These are phyloP conservation scores for Trachymyrmex septentrionalis DNA, from an alignment of 1,140 invertebrate species.

Conservation along the genomic window DNA sequence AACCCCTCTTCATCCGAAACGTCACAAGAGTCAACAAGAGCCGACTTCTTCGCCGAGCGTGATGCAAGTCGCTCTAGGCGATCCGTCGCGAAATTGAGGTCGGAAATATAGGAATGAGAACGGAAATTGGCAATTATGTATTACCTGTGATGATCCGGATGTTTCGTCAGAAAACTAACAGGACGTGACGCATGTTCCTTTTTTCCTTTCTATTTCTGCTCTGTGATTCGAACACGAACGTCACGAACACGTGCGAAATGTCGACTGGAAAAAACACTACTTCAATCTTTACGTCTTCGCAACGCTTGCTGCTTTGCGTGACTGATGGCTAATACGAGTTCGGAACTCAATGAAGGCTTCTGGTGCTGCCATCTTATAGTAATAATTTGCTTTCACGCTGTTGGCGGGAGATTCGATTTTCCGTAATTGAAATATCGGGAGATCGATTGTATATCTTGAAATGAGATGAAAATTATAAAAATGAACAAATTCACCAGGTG, in stretches of 20 bases:
- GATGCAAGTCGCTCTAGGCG: neutral
- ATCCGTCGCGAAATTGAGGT: neutral
- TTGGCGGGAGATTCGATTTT: slow-evolving; percentile 12
- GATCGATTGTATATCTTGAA: too few relatives aligned
- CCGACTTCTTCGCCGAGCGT: neutral
- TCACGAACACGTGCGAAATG: neutral
- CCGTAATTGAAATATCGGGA: neutral
- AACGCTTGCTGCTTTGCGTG: neutral
- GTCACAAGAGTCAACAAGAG: neutral
- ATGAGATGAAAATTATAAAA: too few relatives aligned
- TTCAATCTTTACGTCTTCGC: neutral
- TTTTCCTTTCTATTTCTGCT: neutral
- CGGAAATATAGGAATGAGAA: too few relatives aligned
- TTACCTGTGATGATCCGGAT: slow-evolving; percentile 1
- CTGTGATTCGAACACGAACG: neutral
- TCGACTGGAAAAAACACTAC: neutral
- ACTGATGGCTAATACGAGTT: neutral
- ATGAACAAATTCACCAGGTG: too few relatives aligned
- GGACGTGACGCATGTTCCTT: neutral
- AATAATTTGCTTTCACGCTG: neutral
- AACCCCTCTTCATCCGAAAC: neutral
- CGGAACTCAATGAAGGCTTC: neutral
- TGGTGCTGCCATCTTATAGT: neutral
- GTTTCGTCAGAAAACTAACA: neutral
- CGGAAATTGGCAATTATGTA: neutral